phyloP scores from a whole-genome alignment of 1,140 invertebrate genomes.

The Diabrotica undecimpunctata region DNA sequence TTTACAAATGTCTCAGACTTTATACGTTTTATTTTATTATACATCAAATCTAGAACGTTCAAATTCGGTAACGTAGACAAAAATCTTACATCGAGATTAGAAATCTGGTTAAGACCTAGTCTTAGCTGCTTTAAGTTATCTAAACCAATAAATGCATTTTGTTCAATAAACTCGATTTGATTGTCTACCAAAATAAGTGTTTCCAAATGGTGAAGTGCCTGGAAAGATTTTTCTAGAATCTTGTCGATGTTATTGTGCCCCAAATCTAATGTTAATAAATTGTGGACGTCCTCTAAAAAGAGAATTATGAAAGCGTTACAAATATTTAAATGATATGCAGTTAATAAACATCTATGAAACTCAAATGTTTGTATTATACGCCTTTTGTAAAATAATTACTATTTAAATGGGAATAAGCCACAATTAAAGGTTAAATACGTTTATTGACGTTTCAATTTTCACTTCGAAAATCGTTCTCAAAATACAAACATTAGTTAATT shows the following conservation, averaged over 20 bases:
- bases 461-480: no score
- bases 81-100: not conserved
- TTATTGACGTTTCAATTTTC: no score
- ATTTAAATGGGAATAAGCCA: no score
- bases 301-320: no score
- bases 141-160: not conserved
- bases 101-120: not conserved
- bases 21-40: not conserved
- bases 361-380: no score
- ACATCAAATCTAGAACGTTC: not conserved
- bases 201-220: not conserved
- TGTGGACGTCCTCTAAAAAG: no score
- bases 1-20: not conserved
- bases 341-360: no score
- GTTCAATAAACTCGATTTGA: not conserved
- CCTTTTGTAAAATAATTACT: no score
- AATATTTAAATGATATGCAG: no score
- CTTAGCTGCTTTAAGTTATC: not conserved
- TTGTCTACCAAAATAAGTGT: not conserved
- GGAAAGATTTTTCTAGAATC: not conserved
- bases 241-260: not conserved
- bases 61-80: not conserved
- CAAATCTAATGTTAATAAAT: no score
- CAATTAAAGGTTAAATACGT: no score
- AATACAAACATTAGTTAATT: no score